Percentiles rank a stretch among this genome's conserved stretches.
Evolutionary conservation across 1,140 invertebrate genomes (phyloP).

Genomic region (Cardiocondyla obscurior): DNA sequence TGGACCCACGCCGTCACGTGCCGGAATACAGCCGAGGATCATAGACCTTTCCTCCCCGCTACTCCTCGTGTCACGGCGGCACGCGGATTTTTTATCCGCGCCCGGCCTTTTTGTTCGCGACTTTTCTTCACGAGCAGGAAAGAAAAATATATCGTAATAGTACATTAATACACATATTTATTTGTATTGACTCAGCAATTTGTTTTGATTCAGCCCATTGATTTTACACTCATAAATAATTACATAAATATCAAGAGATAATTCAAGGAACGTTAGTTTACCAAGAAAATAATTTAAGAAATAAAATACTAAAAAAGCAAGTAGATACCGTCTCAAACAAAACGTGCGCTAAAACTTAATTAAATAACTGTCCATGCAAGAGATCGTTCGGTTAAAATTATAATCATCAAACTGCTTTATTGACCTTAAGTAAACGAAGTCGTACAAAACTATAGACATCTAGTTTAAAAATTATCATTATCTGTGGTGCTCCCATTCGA

Average conservation of each 20-base stretch:
- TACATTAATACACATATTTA: neutral
- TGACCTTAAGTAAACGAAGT: neutral
- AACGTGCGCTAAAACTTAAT: neutral
- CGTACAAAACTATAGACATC: constrained; percentile 1
- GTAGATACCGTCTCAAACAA: neutral
- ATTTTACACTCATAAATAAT: constrained; percentile 22
- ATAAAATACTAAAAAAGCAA: constrained; percentile 21
- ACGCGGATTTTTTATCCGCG: too few relatives aligned
- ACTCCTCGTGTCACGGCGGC: too few relatives aligned
- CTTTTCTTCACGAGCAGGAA: too few relatives aligned
- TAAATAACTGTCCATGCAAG: neutral
- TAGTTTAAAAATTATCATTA: constrained; percentile 55
- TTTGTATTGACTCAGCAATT: neutral
- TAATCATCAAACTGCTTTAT: neutral
- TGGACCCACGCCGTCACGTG: too few relatives aligned
- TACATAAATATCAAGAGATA: constrained; percentile 8
- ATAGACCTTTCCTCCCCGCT: too few relatives aligned
- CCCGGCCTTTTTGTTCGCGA: too few relatives aligned
- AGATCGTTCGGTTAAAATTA: constrained; percentile 8
- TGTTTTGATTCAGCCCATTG: neutral
- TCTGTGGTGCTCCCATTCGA: constrained; percentile 87
- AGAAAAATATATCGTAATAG: too few relatives aligned
- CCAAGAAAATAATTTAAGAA: neutral
- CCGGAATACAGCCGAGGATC: too few relatives aligned
- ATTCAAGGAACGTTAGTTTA: neutral